Base-by-base conservation (phyloP, 2,113 vertebrate genomes). In the Apodemus sylvaticus region DNA sequence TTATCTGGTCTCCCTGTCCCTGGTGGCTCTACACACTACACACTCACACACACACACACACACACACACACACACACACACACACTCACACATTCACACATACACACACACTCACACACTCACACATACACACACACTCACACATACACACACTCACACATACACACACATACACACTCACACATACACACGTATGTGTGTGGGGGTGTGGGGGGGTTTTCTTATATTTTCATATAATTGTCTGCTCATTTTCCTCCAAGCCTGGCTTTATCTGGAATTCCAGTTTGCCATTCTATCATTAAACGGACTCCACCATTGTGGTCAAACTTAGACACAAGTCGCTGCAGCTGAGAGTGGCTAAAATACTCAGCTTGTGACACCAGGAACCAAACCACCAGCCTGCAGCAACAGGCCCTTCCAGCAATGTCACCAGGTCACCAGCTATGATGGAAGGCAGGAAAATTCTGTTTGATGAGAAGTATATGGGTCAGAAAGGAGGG, bases 381-480 rank as follows among this genome's bases (percentile, higher is more conserved):
- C 1, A 6, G 66, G 20, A 70, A 36, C 70, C 53, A 34, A 76
- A 20, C 48, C 42, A 10, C n/a, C 7, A 8, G 6, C 19, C 60
- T 29, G 11, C 60, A 68, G 36, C 55, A 13, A 5, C 1, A 2
- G 42, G 60, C 4, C 1, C 17, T 11, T 1, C n/a, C 1, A 26
- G 36, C 66, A 26, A 34, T 11, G 48, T 64, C 19, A 4, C 36
- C 1, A 42, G 66, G 64, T 53, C 71, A 11, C 5, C 53, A 45
- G 85, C 24, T 24, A 60, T 31, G 7, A 26, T 7, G 10, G 7
- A 64, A 92, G 34, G 36, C 48, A 16, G 26, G 53, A n/a, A 4
- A 8, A 1, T 24, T 86, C 20, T 36, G 31, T 70, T 22, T 36
- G 24, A 7, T 55, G 39, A 34, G 24, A 62, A 10, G 62, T 64